phyloP scores from a whole-genome alignment of 2,888 invertebrate genomes.

The Tachina lurida region DNA sequence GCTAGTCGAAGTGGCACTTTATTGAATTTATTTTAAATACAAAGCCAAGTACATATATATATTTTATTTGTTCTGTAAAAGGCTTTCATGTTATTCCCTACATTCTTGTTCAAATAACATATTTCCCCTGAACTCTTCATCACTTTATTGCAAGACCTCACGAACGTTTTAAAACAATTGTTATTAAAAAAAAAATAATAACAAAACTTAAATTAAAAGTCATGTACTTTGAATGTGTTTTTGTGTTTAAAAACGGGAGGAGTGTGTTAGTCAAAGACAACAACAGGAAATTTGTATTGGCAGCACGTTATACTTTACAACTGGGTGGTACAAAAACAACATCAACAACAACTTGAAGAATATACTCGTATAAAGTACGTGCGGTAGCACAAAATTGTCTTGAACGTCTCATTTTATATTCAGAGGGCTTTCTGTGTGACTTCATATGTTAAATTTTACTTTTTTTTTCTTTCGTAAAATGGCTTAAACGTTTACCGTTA shows the following conservation, averaged over 20 bases:
- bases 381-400: slow-evolving; percentile 44
- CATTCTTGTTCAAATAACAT: background rate
- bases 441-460: slow-evolving; percentile 63
- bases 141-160: background rate
- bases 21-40: too few species aligned
- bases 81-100: background rate
- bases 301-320: slow-evolving; percentile 68
- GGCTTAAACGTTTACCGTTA: slow-evolving; percentile 42
- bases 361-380: slow-evolving; percentile 45
- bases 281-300: slow-evolving; percentile 70
- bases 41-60: background rate
- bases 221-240: slow-evolving; percentile 14
- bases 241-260: background rate
- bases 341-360: slow-evolving; percentile 35
- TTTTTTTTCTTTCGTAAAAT: slow-evolving; percentile 23
- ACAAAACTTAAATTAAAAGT: slow-evolving; percentile 53
- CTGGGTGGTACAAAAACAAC: slow-evolving; percentile 17
- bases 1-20: too few species aligned
- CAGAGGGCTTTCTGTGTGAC: slow-evolving; percentile 44
- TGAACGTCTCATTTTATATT: slow-evolving; percentile 44
- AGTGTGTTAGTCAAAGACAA: slow-evolving; percentile 44
- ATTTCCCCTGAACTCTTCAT: background rate
- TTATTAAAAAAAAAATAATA: slow-evolving; percentile 38
- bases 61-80: background rate
- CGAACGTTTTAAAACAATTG: slow-evolving; percentile 37